These are phyloP conservation scores for Coregonus suidteri DNA, from an alignment of 2,797 vertebrate species.

Conservation along the genomic window DNA sequence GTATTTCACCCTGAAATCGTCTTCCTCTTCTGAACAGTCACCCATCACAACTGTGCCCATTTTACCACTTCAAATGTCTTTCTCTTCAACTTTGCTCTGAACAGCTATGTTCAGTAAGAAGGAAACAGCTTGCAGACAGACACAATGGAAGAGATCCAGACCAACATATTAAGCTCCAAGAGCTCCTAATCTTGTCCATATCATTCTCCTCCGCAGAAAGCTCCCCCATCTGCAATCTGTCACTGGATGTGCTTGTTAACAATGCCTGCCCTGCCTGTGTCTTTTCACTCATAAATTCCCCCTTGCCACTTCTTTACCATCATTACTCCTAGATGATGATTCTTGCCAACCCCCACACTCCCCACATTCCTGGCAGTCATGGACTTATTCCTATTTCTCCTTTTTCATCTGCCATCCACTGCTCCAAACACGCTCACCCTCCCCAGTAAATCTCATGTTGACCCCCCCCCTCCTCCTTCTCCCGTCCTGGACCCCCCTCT, in stretches of 20 bases:
- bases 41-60: neutral
- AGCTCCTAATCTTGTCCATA: slow-evolving; percentile 3
- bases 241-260: slow-evolving; percentile 17
- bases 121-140: neutral
- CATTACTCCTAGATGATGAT: slow-evolving; percentile 7
- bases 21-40: neutral
- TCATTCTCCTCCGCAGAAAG: slow-evolving; percentile 1
- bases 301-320: neutral
- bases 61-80: neutral
- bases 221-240: slow-evolving; percentile 7
- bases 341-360: slow-evolving; percentile 1
- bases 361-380: neutral
- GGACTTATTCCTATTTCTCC: slow-evolving; percentile 1
- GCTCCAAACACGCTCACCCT: neutral
- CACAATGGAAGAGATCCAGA: slow-evolving; percentile 1
- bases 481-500: neutral
- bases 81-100: neutral
- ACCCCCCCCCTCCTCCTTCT: neutral
- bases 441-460: neutral
- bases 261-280: neutral
- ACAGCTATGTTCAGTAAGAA: neutral
- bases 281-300: slow-evolving; percentile 12
- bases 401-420: slow-evolving; percentile 3
- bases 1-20: neutral
- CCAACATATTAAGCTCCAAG: slow-evolving; percentile 6